Percentiles rank a stretch among this genome's conserved stretches.
These are phyloP conservation scores for Lasioglossum zephyrum DNA, from an alignment of 2,888 invertebrate species.

Conservation along the genomic window DNA sequence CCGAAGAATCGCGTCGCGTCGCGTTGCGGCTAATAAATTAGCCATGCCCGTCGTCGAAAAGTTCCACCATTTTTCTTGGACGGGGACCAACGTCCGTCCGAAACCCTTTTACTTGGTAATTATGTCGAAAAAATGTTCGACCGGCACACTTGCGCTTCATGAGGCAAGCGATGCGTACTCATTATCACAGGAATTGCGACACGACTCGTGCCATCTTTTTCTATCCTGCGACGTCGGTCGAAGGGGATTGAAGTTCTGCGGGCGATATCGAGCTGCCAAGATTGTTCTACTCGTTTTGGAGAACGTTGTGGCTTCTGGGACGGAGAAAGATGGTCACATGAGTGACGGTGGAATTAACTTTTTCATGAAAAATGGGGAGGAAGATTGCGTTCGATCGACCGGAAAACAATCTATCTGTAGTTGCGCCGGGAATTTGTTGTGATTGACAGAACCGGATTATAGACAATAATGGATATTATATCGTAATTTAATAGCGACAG, in stretches of 20 bases:
- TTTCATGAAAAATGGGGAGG: conserved; percentile 24
- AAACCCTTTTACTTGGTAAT: conserved; percentile 14
- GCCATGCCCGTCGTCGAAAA: neutral
- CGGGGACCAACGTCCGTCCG: neutral
- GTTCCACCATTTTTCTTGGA: conserved; percentile 17
- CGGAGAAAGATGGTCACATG: conserved; percentile 2
- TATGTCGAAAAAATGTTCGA: conserved; percentile 2
- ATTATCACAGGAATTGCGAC: conserved; percentile 26
- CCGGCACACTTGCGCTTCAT: neutral
- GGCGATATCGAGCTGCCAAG: conserved; percentile 12
- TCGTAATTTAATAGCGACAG: neutral
- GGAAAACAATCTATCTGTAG: conserved; percentile 5
- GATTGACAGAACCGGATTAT: neutral
- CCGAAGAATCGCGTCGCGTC: conserved; percentile 19
- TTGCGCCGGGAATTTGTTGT: neutral
- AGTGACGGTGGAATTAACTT: conserved; percentile 5
- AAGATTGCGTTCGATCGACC: conserved; percentile 11
- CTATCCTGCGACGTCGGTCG: neutral
- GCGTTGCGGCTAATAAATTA: conserved; percentile 32
- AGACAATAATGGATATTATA: neutral
- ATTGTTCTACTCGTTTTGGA: conserved; percentile 19
- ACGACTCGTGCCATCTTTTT: neutral
- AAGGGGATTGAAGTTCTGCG: conserved; percentile 13
- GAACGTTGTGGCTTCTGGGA: conserved; percentile 1
- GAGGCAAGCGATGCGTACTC: neutral